Evolutionary conservation across 2,113 vertebrate species (phyloP).

Genomic region (Nesospiza acunhae): DNA sequence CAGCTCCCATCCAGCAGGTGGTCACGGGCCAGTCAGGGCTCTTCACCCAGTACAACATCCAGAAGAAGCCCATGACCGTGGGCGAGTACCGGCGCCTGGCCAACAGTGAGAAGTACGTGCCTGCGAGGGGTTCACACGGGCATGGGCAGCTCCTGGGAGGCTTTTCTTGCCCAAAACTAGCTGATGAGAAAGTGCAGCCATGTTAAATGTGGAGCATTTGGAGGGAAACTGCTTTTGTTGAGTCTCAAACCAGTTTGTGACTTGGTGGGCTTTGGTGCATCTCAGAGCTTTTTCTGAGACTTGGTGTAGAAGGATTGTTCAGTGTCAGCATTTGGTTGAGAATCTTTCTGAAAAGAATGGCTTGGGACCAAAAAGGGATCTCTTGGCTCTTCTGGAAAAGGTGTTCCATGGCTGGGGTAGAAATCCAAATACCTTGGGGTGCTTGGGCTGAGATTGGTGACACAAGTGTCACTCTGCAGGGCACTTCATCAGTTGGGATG

Average conservation of each 20-base stretch:
- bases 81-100: constrained; percentile 82
- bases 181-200: not conserved
- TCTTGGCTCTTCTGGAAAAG: not conserved
- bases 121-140: fast-evolving
- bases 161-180: not conserved
- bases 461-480: fast-evolving
- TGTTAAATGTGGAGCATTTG: not conserved
- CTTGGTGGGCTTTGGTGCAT: not conserved
- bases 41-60: constrained; percentile 86
- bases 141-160: fast-evolving
- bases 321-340: not conserved
- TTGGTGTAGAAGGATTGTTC: not conserved
- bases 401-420: not conserved
- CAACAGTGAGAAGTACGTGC: constrained; percentile 80
- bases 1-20: constrained; percentile 84
- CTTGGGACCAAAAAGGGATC: not conserved
- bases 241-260: not conserved
- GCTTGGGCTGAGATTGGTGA: not conserved
- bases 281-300: not conserved
- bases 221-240: not conserved
- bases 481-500: not conserved
- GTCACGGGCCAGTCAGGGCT: constrained; percentile 83
- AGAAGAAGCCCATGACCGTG: constrained; percentile 85
- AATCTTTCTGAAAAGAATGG: not conserved
- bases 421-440: not conserved